These are phyloP conservation scores for Macropus fuliginosus DNA, from an alignment of 2,797 vertebrate genomes.

Conservation along the genomic window DNA sequence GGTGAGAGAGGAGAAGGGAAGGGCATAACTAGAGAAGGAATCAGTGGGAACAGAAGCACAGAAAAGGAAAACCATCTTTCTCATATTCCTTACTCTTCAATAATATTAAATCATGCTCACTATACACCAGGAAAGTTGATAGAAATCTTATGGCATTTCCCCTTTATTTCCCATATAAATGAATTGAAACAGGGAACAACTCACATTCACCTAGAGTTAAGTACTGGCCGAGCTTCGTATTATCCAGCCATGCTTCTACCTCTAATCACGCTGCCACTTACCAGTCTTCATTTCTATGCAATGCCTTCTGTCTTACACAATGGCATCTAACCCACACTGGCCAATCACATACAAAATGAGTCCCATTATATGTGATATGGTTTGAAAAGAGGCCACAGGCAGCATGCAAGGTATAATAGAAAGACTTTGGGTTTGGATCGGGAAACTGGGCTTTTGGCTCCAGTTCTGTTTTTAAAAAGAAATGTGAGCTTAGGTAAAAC, in stretches of 20 bases:
- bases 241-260: background rate
- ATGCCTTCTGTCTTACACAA: background rate
- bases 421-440: background rate
- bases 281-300: background rate
- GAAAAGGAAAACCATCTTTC: background rate
- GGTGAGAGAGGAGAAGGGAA: background rate
- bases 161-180: background rate
- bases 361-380: background rate
- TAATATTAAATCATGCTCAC: constrained; percentile 19
- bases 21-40: background rate
- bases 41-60: background rate
- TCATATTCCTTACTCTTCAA: background rate
- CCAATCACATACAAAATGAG: background rate
- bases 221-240: background rate
- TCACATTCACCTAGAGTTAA: constrained; percentile 8
- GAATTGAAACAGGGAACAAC: constrained; percentile 34
- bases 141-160: background rate
- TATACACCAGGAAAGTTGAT: background rate
- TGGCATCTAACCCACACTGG: background rate
- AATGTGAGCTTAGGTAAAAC: background rate
- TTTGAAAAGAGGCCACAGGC: background rate
- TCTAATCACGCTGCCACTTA: background rate
- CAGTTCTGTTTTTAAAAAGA: background rate
- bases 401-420: constrained; percentile 22
- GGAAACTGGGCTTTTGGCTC: background rate